Evolutionary conservation across 2,888 invertebrate species (phyloP).

Genomic region (Cepaea hortensis): DNA sequence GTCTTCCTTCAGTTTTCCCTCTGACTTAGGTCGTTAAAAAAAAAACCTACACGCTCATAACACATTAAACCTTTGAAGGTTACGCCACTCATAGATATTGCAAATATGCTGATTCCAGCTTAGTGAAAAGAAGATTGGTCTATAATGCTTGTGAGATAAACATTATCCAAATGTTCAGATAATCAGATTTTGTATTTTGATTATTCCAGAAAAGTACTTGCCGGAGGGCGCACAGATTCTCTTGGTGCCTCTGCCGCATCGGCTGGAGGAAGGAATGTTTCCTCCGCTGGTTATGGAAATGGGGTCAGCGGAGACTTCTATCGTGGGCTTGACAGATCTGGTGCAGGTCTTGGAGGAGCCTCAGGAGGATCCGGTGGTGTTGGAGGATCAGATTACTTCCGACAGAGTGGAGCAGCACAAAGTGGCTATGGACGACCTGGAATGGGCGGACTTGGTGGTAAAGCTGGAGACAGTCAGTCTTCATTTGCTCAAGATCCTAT

Average conservation of each 20-base stretch:
- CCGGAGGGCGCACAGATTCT: conserved; percentile 29
- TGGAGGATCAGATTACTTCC: conserved; percentile 51
- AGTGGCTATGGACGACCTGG: conserved; percentile 23
- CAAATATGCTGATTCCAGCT: too few species aligned
- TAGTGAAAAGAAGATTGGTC: too few species aligned
- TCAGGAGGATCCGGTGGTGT: conserved; percentile 31
- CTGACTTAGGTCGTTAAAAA: too few species aligned
- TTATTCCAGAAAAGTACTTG: conserved; percentile 34
- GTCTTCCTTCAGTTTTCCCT: too few species aligned
- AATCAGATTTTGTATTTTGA: neutral
- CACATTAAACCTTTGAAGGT: too few species aligned
- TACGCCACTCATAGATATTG: too few species aligned
- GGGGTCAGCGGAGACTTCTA: conserved; percentile 40
- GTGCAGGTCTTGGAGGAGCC: conserved; percentile 52
- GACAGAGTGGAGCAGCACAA: conserved; percentile 41
- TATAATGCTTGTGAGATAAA: too few species aligned
- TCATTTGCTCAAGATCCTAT: conserved; percentile 48
- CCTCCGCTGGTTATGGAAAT: conserved; percentile 28
- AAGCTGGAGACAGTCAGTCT: conserved; percentile 47
- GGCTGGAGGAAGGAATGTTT: conserved; percentile 18
- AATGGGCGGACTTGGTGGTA: conserved; percentile 23
- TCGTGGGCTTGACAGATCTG: conserved; percentile 38
- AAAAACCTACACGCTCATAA: too few species aligned
- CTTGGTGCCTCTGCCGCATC: conserved; percentile 26
- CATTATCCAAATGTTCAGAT: too few species aligned